Conservation (phyloP, 1,140 invertebrate species). For the Branchinecta lynchi region DNA sequence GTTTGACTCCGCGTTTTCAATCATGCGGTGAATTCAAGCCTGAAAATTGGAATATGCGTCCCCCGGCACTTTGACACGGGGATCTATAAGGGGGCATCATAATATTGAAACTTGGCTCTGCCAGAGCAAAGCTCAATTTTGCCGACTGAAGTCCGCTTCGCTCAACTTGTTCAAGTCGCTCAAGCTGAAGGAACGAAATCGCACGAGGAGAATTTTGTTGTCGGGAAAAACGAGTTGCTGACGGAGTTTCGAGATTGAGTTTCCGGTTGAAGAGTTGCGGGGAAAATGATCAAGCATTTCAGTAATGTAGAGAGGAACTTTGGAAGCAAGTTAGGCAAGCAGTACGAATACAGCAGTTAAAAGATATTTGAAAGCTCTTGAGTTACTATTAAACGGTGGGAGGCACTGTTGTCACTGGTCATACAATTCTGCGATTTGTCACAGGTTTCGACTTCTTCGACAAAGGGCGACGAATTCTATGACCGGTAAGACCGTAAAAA, state of each 20-base stretch:
- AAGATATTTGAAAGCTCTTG: too few species aligned
- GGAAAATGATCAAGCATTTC: too few species aligned
- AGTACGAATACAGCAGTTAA: too few species aligned
- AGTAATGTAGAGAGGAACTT: too few species aligned
- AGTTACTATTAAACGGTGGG: too few species aligned
- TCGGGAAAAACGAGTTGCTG: background rate
- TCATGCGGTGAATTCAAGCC: background rate
- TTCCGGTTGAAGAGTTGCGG: background rate
- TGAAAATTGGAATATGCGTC: conserved; percentile 10
- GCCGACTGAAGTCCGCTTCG: background rate
- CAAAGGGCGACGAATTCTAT: too few species aligned
- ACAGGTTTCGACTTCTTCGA: too few species aligned
- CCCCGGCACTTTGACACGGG: conserved; percentile 5
- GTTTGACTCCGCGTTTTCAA: background rate
- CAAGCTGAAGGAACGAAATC: background rate
- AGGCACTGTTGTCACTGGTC: too few species aligned
- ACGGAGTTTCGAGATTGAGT: background rate
- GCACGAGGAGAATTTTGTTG: background rate
- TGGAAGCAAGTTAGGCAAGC: too few species aligned
- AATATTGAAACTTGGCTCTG: background rate
- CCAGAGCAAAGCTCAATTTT: conserved; percentile 5
- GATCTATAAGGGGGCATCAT: background rate
- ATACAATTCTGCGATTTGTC: too few species aligned
- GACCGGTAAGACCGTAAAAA: too few species aligned
- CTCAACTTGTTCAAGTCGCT: conserved; percentile 3